Base-by-base conservation (phyloP, 2,888 invertebrate genomes). In the Brachypterus glaber region DNA sequence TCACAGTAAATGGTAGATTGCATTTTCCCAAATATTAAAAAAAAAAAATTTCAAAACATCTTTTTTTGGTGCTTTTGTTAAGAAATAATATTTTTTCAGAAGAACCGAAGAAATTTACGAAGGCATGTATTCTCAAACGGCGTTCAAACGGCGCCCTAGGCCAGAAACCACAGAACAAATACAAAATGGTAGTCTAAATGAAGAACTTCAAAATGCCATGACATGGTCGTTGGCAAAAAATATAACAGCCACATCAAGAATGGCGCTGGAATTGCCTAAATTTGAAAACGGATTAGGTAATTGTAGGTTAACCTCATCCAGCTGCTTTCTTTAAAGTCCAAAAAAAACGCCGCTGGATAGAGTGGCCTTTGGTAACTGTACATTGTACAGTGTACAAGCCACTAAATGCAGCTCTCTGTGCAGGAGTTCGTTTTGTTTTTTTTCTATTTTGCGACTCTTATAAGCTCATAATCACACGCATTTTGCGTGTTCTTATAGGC, bases 41-140 rank as follows among this genome's bases (percentile, higher is more conserved):
- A n/a, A n/a, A n/a, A n/a, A n/a, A n/a, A n/a, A n/a, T n/a, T n/a
- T n/a, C n/a, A n/a, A n/a, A n/a, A 21, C 5, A 21, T 21, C 7
- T 21, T 21, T 7, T 9, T 21, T 21, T 7, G 21, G 21, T 21
- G 21, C 21, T 21, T 21, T 21, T 21, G 5, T 21, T 21, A 7
- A 21, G 9, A n/a, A n/a, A n/a, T n/a, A n/a, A 29, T 9, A 11
- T 11, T 11, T 27, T 27, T 27, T 5, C 12, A 27, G 27, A 27
- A 27, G 27, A 27, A 44, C 44, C 35, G 78, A 77, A 57, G 77
- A 78, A 46, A 55, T 78, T 29, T 73, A 77, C 41, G 60, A 57
- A 54, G 62, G 57, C 3, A 53, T 63, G 48, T 62, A 62, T 47
- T 58, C 51, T 11, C 60, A 62, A 37, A 50, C 43, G 17, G 41